These are phyloP conservation scores for Callipepla californica DNA, from an alignment of 2,113 vertebrate species.

Conservation along the genomic window DNA sequence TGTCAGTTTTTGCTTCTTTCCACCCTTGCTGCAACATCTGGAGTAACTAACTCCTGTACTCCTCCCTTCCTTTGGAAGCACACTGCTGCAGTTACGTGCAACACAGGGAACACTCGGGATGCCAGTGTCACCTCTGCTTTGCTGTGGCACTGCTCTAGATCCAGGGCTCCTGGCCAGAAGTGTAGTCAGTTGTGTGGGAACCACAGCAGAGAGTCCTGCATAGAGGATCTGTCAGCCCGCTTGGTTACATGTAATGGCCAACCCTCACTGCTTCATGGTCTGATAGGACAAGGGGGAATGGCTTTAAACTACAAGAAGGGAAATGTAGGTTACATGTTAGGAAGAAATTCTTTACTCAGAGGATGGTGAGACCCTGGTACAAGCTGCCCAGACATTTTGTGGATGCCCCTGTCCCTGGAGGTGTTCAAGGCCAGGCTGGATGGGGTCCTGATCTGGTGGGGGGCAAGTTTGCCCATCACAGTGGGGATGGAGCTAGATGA, in stretches of 20 bases:
- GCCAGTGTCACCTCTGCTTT: neutral
- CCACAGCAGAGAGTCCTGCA: neutral
- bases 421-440: too few relatives aligned
- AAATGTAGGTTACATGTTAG: too few relatives aligned
- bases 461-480: too few relatives aligned
- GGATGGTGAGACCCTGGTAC: too few relatives aligned
- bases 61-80: neutral
- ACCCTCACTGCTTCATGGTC: neutral
- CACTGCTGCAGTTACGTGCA: neutral
- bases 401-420: too few relatives aligned
- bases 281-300: too few relatives aligned
- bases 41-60: neutral
- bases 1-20: neutral
- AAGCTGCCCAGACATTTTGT: too few relatives aligned
- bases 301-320: too few relatives aligned
- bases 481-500: too few relatives aligned
- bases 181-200: neutral
- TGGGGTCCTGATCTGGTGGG: too few relatives aligned
- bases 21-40: neutral
- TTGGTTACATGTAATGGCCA: neutral
- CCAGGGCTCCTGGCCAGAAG: neutral
- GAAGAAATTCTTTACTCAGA: too few relatives aligned
- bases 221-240: neutral
- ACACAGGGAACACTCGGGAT: accelerated
- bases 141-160: neutral